Percentiles rank a stretch among this genome's conserved stretches.
phyloP scores from a whole-genome alignment of 2,113 vertebrate genomes.

The Tetraodon nigroviridis region DNA sequence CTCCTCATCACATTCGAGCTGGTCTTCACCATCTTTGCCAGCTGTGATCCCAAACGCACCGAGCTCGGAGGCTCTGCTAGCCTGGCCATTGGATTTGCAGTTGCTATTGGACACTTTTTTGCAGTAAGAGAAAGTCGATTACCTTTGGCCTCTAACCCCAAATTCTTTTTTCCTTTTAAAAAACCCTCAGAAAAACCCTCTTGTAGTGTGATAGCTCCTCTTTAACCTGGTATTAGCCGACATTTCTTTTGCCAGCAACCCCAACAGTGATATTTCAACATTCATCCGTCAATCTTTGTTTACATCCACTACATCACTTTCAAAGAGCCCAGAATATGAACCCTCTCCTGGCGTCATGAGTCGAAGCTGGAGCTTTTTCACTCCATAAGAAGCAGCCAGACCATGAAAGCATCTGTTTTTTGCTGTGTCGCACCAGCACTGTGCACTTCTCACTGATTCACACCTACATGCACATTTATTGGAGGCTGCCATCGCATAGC shows the following conservation, averaged over 20 bases:
- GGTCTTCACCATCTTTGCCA: conserved; percentile 95
- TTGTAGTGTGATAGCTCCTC: neutral
- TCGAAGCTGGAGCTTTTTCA: neutral
- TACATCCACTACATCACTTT: conserved; percentile 3
- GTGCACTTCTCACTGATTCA: conserved; percentile 47
- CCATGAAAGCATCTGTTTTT: conserved; percentile 22
- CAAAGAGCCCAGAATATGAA: conserved; percentile 8
- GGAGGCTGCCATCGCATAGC: conserved; percentile 59
- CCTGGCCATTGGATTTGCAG: conserved; percentile 89
- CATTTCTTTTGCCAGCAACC: neutral
- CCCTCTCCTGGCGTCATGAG: neutral
- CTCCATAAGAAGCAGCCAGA: conserved; percentile 28
- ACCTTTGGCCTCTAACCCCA: neutral
- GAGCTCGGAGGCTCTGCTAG: conserved; percentile 88
- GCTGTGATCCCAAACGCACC: conserved; percentile 88
- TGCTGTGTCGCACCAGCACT: conserved; percentile 40
- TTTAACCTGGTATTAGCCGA: conserved; percentile 5
- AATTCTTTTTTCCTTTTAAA: neutral
- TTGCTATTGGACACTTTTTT: conserved; percentile 92
- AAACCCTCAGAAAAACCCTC: neutral
- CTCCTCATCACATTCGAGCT: conserved; percentile 94
- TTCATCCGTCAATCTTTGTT: neutral
- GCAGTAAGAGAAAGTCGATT: conserved; percentile 87
- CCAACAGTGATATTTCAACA: conserved; percentile 13
- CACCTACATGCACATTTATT: conserved; percentile 53